Percentiles rank a stretch among this genome's conserved stretches.
Conservation (phyloP, 2,797 vertebrate species). For the Hippoglossus hippoglossus region DNA sequence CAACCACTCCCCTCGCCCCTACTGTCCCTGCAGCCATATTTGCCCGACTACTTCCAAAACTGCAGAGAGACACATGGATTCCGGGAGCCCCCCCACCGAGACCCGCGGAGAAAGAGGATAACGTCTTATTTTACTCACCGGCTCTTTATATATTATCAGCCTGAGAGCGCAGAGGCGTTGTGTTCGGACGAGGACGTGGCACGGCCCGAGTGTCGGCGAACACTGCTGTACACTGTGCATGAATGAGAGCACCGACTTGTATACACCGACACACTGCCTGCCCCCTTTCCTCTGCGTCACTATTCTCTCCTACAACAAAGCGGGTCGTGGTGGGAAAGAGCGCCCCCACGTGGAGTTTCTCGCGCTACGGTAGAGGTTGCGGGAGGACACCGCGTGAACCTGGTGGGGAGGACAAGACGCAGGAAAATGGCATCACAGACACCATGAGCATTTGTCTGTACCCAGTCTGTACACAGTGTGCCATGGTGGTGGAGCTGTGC, state of each 20-base stretch:
- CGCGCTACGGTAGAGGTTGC: neutral
- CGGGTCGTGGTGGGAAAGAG: constrained; percentile 20
- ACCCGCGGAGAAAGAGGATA: neutral
- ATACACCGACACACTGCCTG: constrained; percentile 51
- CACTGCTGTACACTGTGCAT: constrained; percentile 42
- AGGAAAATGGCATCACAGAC: no score
- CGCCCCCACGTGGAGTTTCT: neutral
- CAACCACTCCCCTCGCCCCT: neutral
- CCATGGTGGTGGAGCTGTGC: no score
- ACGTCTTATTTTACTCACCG: constrained; percentile 59
- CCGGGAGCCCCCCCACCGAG: fast-evolving
- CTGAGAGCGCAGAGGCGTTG: constrained; percentile 19
- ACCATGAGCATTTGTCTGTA: no score
- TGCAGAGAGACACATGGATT: neutral
- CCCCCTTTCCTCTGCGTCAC: constrained; percentile 62
- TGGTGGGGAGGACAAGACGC: no score
- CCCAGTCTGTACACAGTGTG: no score
- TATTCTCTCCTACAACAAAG: neutral
- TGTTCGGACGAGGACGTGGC: constrained; percentile 32
- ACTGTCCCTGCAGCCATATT: constrained; percentile 55
- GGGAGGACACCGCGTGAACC: neutral
- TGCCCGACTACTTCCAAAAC: constrained; percentile 17
- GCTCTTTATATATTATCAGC: constrained; percentile 18
- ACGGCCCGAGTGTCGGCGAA: neutral
- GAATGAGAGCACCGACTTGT: constrained; percentile 62